Evolutionary conservation across 2,113 vertebrate species (phyloP).

Genomic region (Piaya cayana): DNA sequence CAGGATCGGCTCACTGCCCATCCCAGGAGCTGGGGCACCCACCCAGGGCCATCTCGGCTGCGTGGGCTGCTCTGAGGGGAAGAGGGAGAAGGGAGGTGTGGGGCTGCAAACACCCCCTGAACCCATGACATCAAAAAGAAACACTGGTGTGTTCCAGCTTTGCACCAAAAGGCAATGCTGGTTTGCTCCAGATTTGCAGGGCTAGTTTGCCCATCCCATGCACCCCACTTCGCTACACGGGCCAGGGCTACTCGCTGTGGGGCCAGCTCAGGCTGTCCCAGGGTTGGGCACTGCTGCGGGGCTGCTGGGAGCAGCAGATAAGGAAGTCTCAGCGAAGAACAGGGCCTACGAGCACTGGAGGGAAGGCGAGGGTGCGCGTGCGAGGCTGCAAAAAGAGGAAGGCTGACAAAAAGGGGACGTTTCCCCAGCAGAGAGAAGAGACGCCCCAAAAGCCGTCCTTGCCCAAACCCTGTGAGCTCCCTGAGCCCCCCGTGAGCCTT

Average conservation of each 20-base stretch:
- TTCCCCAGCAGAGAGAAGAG: not conserved
- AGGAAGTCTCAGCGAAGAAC: not conserved
- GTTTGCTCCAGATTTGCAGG: not conserved
- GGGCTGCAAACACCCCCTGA: not conserved
- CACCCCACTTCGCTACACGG: no score
- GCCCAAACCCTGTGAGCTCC: not conserved
- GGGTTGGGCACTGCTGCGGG: not conserved
- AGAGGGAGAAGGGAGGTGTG: not conserved
- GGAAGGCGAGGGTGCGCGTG: not conserved
- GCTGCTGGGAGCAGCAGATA: not conserved
- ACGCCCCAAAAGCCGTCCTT: not conserved
- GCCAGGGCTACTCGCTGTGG: no score
- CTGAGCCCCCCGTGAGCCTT: fast-evolving
- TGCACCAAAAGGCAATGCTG: not conserved
- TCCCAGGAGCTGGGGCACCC: not conserved
- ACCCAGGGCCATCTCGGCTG: not conserved
- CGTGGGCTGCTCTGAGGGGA: not conserved
- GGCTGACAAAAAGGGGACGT: not conserved
- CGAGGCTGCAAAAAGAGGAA: conserved; percentile 38
- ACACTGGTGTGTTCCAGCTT: no score
- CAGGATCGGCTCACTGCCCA: not conserved
- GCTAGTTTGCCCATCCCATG: not conserved
- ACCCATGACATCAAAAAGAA: fast-evolving
- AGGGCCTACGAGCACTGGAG: not conserved
- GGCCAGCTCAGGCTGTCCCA: no score